Percentiles rank a stretch among this genome's conserved stretches.
phyloP scores from a whole-genome alignment of 2,113 vertebrate species.

The Cheirogaleus medius region DNA sequence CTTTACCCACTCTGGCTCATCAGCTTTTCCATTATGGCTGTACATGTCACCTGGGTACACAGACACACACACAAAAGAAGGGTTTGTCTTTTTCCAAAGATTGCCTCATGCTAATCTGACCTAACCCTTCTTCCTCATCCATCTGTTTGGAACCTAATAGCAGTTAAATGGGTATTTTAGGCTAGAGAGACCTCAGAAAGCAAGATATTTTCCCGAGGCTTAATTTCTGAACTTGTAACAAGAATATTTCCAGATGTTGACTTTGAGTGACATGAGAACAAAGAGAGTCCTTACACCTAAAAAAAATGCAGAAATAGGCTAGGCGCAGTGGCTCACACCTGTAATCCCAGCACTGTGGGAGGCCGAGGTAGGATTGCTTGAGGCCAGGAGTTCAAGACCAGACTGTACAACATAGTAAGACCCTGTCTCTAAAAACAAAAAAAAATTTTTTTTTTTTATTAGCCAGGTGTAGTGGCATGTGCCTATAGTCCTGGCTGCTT shows the following conservation, averaged over 20 bases:
- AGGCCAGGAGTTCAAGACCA: no score
- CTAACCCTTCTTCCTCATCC: not conserved
- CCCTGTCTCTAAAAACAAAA: no score
- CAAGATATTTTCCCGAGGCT: not conserved
- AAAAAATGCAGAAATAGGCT: not conserved
- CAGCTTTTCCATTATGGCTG: slow-evolving; percentile 85
- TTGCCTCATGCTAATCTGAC: not conserved
- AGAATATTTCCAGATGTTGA: not conserved
- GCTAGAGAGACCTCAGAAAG: not conserved
- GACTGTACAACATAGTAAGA: no score
- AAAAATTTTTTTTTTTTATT: no score
- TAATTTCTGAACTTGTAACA: not conserved
- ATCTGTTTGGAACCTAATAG: not conserved
- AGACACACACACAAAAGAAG: not conserved
- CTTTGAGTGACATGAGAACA: not conserved
- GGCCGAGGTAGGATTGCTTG: no score
- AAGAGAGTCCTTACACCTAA: not conserved
- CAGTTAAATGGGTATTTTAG: not conserved
- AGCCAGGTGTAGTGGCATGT: no score
- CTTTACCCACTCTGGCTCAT: slow-evolving; percentile 95
- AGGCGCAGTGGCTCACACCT: no score
- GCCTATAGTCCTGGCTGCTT: no score
- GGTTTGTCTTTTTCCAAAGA: not conserved
- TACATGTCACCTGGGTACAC: slow-evolving; percentile 91
- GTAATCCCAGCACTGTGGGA: no score